Base-by-base conservation (phyloP, 37 sponge, comb jelly and placozoan species). In the Beroe ovata region DNA sequence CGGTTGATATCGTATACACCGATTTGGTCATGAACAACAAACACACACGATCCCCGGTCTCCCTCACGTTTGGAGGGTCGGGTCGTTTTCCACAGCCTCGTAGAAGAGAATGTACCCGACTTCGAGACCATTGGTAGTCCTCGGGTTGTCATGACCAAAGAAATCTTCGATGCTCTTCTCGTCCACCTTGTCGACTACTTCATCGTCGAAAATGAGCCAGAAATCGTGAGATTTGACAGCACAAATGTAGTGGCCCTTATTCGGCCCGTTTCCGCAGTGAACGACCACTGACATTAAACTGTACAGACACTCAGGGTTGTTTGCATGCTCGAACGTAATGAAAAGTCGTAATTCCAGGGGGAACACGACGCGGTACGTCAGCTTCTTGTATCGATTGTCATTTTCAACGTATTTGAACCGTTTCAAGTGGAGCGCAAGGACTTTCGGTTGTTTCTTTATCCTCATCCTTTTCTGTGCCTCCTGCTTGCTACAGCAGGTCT, bases 91-190 rank as follows among this genome's bases (percentile, higher is more conserved):
- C 72, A 93, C 91, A 22, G 92, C 91, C 60, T 97, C 93, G 88
- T 97, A 97, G 89, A 97, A 97, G 32, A 97, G 90, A 34, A 97
- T 95, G 90, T 97, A 97, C 11, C 95, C 97, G 19, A 92, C 94
- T 88, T 95, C 96, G 54, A 90, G 92, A 20, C 93, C 81, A 23
- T 54, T 81, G 25, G 91, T 84, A 47, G 89, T 89, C 35, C 64
- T 35, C 60, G 92, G 93, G 21, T 92, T 89, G 47, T 95, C 95
- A 14, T 93, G 93, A 64, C 96, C 96, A 92, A 93, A 96, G 90
- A 94, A 96, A 54, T 92, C 91, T 88, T 96, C 96, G 26, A 96
- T 94, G 2, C 92, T 88, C 72, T 96, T 94, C 6, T 94, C 93
- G 34, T 94, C 94, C n/a, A 96, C 92, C 58, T 94, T 91, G 92